Base-by-base conservation (phyloP, 2,797 vertebrate species). In the Heliangelus exortis region DNA sequence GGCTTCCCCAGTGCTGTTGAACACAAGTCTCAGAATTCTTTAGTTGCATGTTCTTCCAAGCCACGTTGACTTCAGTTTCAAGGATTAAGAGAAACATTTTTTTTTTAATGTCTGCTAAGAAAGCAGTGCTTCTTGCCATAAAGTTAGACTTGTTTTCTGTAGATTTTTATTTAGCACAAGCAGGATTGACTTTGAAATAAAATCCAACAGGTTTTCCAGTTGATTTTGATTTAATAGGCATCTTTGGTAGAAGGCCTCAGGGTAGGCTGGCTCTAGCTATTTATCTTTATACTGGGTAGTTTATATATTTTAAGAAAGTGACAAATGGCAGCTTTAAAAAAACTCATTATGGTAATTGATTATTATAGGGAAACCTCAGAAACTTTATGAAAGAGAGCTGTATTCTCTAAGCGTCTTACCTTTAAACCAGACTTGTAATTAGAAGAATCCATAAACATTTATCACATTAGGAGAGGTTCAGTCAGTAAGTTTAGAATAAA, bases 321-420 rank as follows among this genome's bases (percentile, higher is more conserved):
- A 98, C 96, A 96, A 98, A 98, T 98, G 95, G 94, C 96, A 96
- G 96, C 95, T 98, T 97, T 97, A 97, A 97, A 97, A 98, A 98
- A 98, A 96, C 97, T 97, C 98, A 98, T 98, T 98, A 98, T 97
- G 84, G 93, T 98, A 98, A 98, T 97, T 97, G 97, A 98, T 98
- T 98, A 97, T 98, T 98, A 97, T 94, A 97, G 96, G 88, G 96
- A 97, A 97, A 97, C 90, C 96, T 97, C 34, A 47, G 95, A 97
- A 98, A 97, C 95, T 89, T 95, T 96, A 96, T 95, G 97, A 97
- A 97, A 97, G 95, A 93, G 92, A 95, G 80, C 65, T 59, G 39
- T 96, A 97, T 97, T 98, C 96, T 97, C 89, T 94, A 96, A 96
- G 79, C 92, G 91, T 96, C 96, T 97, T 97, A 97, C 91, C 87